Conservation (phyloP, 1,140 invertebrate species). For the Euglossa dilemma region DNA sequence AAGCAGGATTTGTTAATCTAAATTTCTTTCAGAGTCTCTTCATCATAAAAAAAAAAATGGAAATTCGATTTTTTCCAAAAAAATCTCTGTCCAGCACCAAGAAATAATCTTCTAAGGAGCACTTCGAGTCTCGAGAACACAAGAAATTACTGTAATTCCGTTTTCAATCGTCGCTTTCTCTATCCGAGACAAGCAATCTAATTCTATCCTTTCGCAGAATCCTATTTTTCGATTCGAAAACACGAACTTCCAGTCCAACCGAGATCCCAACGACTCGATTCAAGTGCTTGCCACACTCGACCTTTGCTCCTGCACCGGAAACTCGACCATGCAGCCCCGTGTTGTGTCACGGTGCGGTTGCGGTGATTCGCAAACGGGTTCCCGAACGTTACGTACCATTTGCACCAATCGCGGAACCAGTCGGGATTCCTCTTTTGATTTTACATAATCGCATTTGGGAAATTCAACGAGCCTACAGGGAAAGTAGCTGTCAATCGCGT, state of each 20-base stretch:
- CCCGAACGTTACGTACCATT: slow-evolving; percentile 23
- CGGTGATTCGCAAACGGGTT: slow-evolving; percentile 26
- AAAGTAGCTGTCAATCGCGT: slow-evolving; percentile 33
- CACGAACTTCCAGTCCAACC: not conserved
- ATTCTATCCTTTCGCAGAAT: not conserved
- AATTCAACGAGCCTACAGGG: slow-evolving; percentile 18
- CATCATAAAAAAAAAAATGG: too few relatives aligned
- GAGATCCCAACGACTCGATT: not conserved
- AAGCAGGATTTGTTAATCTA: too few relatives aligned
- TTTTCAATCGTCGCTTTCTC: too few relatives aligned
- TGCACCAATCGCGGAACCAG: slow-evolving; percentile 11
- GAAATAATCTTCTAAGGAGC: too few relatives aligned
- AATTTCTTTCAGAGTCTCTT: too few relatives aligned
- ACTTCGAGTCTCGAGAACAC: too few relatives aligned
- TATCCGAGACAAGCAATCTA: too few relatives aligned
- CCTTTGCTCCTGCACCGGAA: not conserved
- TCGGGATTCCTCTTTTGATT: slow-evolving; percentile 3
- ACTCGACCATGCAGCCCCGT: not conserved
- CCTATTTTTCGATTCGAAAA: not conserved
- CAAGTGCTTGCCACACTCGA: not conserved
- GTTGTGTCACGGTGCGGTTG: not conserved
- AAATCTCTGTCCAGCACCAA: too few relatives aligned
- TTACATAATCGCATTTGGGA: slow-evolving; percentile 53
- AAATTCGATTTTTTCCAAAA: too few relatives aligned
- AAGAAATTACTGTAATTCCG: too few relatives aligned